Percentiles rank a stretch among this genome's conserved stretches.
Conservation (phyloP, 2,113 vertebrate genomes). For the Hydrochoerus hydrochaeris region DNA sequence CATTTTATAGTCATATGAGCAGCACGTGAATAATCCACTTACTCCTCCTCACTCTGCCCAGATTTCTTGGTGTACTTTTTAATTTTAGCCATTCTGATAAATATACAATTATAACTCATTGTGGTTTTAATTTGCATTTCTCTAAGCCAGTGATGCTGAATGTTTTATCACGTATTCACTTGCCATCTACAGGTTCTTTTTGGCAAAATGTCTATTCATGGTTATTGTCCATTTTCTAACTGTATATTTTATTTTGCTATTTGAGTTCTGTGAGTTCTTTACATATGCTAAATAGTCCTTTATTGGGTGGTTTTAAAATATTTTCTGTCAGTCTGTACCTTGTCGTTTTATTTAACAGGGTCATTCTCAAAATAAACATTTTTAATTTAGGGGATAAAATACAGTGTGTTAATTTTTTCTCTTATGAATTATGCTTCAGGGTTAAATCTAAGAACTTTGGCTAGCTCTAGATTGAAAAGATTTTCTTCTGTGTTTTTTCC, state of each 20-base stretch:
- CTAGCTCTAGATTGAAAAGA: neutral
- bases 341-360: neutral
- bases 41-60: neutral
- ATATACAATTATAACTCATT: neutral
- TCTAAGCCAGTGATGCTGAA: neutral
- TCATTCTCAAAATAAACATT: neutral
- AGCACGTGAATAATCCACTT: neutral
- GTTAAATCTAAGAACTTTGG: neutral
- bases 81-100: neutral
- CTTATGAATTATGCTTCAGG: constrained; percentile 4
- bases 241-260: neutral
- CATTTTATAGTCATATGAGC: neutral
- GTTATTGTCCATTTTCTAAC: neutral
- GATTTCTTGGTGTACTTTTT: neutral
- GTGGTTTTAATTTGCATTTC: neutral
- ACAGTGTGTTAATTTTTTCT: neutral
- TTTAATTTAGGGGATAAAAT: neutral
- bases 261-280: neutral
- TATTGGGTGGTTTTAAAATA: neutral
- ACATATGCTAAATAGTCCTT: neutral
- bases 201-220: neutral
- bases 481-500: neutral
- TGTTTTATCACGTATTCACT: neutral
- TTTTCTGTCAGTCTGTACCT: neutral
- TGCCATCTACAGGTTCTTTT: neutral